Evolutionary conservation across 1,140 invertebrate species (phyloP).

Genomic region (Drosophila burlai): DNA sequence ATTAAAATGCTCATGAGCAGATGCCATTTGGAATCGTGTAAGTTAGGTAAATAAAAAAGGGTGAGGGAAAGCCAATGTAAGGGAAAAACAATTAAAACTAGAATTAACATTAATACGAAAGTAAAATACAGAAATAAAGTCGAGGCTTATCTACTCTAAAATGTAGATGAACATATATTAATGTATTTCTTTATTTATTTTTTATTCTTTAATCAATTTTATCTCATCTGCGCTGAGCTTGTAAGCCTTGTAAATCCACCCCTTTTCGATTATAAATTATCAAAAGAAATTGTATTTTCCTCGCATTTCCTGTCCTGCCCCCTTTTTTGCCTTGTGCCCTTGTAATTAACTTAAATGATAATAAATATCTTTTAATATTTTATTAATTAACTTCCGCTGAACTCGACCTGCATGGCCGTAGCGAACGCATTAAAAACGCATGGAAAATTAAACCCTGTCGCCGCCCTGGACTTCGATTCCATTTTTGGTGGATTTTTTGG

Average conservation of each 20-base stretch:
- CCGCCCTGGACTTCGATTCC: conserved; percentile 31
- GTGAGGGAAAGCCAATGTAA: background rate
- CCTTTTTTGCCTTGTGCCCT: conserved; percentile 5
- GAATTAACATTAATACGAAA: background rate
- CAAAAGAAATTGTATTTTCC: conserved; percentile 43
- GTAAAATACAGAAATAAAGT: too few relatives aligned
- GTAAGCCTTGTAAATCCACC: conserved; percentile 1
- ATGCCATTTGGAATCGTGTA: conserved; percentile 8
- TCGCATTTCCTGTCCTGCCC: conserved; percentile 23
- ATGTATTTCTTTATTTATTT: background rate
- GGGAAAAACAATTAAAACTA: background rate
- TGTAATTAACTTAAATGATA: conserved; percentile 82
- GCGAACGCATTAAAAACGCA: conserved; percentile 73
- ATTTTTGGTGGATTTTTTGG: conserved; percentile 62
- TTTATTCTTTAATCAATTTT: background rate
- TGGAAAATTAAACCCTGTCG: conserved; percentile 73
- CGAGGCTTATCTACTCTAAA: background rate
- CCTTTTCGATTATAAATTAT: conserved; percentile 14
- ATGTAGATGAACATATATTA: background rate
- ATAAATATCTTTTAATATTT: conserved; percentile 84
- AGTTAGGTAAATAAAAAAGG: background rate
- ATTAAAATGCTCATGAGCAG: conserved; percentile 13
- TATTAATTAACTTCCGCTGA: conserved; percentile 82
- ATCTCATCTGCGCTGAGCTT: background rate
- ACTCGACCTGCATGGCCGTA: conserved; percentile 23